Conservation (phyloP, 2,113 vertebrate genomes). For the Synodontis membranacea region DNA sequence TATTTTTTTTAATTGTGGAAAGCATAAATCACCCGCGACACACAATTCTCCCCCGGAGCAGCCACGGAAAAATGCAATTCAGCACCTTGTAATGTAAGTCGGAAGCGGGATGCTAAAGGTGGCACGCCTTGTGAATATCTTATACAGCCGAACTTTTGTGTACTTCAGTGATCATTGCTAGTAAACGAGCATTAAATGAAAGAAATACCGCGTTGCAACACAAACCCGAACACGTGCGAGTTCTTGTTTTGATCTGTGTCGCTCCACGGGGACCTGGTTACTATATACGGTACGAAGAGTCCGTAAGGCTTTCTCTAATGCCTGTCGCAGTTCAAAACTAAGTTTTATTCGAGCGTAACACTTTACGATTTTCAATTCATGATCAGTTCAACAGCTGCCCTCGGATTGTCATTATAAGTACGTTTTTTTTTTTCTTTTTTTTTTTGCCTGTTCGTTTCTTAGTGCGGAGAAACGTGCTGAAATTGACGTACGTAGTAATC, state of each 20-base stretch:
- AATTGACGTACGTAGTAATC: background rate
- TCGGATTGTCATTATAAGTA: background rate
- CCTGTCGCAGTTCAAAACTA: background rate
- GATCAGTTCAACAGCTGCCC: background rate
- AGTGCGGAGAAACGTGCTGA: background rate
- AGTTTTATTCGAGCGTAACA: background rate
- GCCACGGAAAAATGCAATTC: constrained; percentile 72
- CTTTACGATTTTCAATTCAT: background rate
- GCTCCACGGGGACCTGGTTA: background rate
- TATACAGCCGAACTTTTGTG: background rate
- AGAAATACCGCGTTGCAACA: background rate
- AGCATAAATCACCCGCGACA: constrained; percentile 70
- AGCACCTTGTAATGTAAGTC: constrained; percentile 49
- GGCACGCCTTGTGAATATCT: constrained; percentile 13
- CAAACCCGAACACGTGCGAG: background rate
- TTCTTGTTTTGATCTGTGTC: background rate
- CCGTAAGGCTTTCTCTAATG: background rate
- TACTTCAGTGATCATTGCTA: background rate
- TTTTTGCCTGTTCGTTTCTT: background rate
- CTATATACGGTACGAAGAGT: background rate
- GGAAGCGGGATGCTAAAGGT: background rate
- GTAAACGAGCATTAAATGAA: background rate
- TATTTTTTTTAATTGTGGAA: constrained; percentile 54
- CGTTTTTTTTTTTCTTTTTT: too few relatives aligned
- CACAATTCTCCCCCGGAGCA: constrained; percentile 63